Evolutionary conservation across 2,113 vertebrate species (phyloP).

Genomic region (Passerina amoena): DNA sequence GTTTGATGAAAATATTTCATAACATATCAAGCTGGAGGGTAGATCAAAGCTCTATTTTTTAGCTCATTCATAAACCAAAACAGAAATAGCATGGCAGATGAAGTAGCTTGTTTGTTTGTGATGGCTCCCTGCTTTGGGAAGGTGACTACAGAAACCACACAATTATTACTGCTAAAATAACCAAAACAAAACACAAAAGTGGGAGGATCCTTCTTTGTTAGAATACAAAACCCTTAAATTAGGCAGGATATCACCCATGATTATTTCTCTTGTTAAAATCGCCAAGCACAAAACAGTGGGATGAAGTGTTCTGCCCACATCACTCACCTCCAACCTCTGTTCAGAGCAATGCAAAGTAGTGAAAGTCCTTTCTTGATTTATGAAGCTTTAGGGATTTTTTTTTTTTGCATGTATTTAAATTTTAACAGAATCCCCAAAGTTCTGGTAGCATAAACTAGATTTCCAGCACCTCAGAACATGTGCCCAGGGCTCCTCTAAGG

Average conservation of each 20-base stretch:
- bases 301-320: not conserved
- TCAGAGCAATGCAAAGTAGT: not conserved
- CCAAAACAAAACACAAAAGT: not conserved
- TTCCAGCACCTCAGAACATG: not conserved
- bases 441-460: not conserved
- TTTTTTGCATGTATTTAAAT: not conserved
- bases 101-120: not conserved
- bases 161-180: not conserved
- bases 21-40: not conserved
- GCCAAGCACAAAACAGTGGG: not conserved
- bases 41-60: not conserved
- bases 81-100: not conserved
- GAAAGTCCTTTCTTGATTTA: not conserved
- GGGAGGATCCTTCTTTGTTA: not conserved
- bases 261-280: not conserved
- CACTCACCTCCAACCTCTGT: not conserved
- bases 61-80: conserved; percentile 3
- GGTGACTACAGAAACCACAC: conserved; percentile 5
- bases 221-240: not conserved
- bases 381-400: not conserved
- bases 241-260: not conserved
- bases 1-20: not conserved
- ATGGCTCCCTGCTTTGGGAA: conserved; percentile 1
- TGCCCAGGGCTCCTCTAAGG: not conserved
- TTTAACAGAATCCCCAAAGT: not conserved